Percentiles rank a stretch among this genome's conserved stretches.
phyloP scores from a whole-genome alignment of 2,797 vertebrate genomes.

The Lutjanus campechanus region DNA sequence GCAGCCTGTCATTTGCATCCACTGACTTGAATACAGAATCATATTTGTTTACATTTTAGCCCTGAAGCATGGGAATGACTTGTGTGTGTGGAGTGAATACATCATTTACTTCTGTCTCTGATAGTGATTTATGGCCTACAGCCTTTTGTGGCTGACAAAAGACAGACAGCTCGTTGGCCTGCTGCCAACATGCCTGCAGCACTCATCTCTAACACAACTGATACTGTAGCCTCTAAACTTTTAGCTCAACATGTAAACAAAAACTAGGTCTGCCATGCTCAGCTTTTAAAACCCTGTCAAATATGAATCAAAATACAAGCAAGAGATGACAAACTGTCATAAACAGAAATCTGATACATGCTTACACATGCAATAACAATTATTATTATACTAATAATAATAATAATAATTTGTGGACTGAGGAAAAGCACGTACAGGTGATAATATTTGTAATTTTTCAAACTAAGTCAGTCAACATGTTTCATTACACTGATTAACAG shows the following conservation, averaged over 20 bases:
- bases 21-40: conserved; percentile 69
- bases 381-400: not conserved
- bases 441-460: not conserved
- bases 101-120: conserved; percentile 69
- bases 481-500: not conserved
- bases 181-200: conserved; percentile 51
- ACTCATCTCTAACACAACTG: conserved; percentile 39
- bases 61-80: conserved; percentile 61
- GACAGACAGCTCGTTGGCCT: conserved; percentile 67
- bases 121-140: conserved; percentile 70
- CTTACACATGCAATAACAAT: not conserved
- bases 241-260: conserved; percentile 50
- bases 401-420: not conserved
- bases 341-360: not conserved
- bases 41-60: conserved; percentile 74
- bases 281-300: conserved; percentile 41
- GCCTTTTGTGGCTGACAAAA: conserved; percentile 68
- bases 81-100: conserved; percentile 72
- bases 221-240: conserved; percentile 48
- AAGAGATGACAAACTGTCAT: conserved; percentile 27
- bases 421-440: not conserved
- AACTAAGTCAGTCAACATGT: not conserved
- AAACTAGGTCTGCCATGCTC: conserved; percentile 23
- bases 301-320: conserved; percentile 18
- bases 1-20: conserved; percentile 68